These are phyloP conservation scores for Embidobia sp. DNA, from an alignment of 2,888 invertebrate species.

Conservation along the genomic window DNA sequence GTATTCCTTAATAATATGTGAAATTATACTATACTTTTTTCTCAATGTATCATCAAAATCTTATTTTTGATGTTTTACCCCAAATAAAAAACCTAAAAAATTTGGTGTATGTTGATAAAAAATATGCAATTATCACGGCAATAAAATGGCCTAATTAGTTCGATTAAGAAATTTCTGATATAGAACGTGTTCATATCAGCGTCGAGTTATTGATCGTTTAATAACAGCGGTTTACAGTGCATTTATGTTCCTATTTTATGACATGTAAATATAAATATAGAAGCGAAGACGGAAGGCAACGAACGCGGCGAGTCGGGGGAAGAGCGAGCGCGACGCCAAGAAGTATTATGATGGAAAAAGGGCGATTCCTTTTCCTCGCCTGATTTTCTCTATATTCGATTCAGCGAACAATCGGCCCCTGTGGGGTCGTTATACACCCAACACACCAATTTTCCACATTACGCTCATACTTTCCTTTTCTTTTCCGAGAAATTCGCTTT, in stretches of 20 bases:
- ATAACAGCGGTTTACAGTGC: not conserved
- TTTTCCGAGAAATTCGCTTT: slow-evolving; percentile 13
- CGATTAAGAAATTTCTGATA: no score
- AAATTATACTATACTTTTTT: no score
- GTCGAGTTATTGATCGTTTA: slow-evolving; percentile 1
- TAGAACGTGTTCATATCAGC: no score
- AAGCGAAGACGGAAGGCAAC: slow-evolving; percentile 7
- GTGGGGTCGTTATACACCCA: slow-evolving; percentile 51
- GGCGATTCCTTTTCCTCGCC: slow-evolving; percentile 24
- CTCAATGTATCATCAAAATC: no score
- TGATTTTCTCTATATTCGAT: slow-evolving; percentile 53
- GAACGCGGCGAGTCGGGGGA: no score
- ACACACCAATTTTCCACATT: slow-evolving; percentile 56
- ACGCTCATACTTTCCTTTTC: slow-evolving; percentile 31
- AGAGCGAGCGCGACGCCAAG: not conserved
- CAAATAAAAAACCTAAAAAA: no score
- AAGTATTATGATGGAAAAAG: slow-evolving; percentile 35
- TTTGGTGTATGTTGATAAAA: no score
- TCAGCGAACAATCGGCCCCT: slow-evolving; percentile 53
- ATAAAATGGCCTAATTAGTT: no score
- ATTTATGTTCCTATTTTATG: not conserved
- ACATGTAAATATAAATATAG: slow-evolving; percentile 20
- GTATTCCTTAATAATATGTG: no score
- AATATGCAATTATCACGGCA: no score
- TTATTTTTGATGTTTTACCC: no score